Evolutionary conservation across 2,113 vertebrate species (phyloP).

Genomic region (Fulica atra): DNA sequence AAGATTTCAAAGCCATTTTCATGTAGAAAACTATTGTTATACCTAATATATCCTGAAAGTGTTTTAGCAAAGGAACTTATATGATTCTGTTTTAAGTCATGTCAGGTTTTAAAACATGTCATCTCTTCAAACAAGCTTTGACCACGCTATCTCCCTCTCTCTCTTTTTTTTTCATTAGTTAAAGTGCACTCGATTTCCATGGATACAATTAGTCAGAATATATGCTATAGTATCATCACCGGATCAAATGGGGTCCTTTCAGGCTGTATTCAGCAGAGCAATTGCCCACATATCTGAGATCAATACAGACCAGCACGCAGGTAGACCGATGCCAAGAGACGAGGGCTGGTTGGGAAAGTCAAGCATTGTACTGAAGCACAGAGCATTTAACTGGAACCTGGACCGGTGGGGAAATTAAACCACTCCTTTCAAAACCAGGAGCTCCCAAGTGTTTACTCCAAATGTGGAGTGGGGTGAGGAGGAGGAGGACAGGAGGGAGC

Average conservation of each 20-base stretch:
- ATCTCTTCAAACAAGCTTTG: slow-evolving; percentile 78
- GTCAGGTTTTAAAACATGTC: slow-evolving; percentile 80
- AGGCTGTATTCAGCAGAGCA: slow-evolving; percentile 11
- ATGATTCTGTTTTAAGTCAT: slow-evolving; percentile 83
- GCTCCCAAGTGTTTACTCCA: not conserved
- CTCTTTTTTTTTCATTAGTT: slow-evolving; percentile 68
- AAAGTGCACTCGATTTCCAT: slow-evolving; percentile 73
- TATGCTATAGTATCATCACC: not conserved
- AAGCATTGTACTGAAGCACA: not conserved
- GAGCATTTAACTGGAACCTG: not conserved
- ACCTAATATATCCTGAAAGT: slow-evolving; percentile 83
- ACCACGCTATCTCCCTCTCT: slow-evolving; percentile 29
- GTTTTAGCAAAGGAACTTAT: slow-evolving; percentile 80
- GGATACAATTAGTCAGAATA: slow-evolving; percentile 71
- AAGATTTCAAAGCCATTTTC: slow-evolving; percentile 85
- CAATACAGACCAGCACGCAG: slow-evolving; percentile 19
- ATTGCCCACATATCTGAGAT: slow-evolving; percentile 66
- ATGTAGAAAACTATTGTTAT: slow-evolving; percentile 85
- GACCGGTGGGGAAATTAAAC: slow-evolving; percentile 5
- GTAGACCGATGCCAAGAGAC: not conserved
- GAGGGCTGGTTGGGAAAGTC: slow-evolving; percentile 19
- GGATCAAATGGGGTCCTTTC: slow-evolving; percentile 40
- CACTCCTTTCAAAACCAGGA: not conserved
- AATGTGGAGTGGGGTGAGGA: not conserved
- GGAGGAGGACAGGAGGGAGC: not conserved